Conservation (phyloP, 2,888 invertebrate species). For the Magallana nippona region DNA sequence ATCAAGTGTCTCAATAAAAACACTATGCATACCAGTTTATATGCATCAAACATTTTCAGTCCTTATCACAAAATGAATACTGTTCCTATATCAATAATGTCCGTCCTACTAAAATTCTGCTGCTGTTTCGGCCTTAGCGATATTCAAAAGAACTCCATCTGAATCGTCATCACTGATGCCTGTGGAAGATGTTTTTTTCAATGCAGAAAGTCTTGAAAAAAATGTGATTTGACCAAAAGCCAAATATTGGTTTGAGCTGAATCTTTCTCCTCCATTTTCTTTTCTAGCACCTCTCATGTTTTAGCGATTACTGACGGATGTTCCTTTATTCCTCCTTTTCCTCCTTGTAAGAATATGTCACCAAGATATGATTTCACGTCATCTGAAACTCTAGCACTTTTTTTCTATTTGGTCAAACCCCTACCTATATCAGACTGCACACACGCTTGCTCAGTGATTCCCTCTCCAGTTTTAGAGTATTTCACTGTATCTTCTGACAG, state of each 20-base stretch:
- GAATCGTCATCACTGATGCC: conserved; percentile 33
- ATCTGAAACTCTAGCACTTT: neutral
- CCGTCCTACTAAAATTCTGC: neutral
- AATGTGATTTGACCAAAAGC: no score
- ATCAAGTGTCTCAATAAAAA: no score
- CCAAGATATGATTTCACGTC: neutral
- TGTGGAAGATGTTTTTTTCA: neutral
- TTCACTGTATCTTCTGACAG: neutral
- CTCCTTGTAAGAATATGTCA: conserved; percentile 18
- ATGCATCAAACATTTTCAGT: no score
- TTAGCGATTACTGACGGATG: no score
- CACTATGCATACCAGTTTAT: no score
- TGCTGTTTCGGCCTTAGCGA: conserved; percentile 15
- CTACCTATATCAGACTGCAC: neutral
- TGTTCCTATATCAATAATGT: no score
- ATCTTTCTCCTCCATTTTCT: no score
- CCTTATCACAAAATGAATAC: no score
- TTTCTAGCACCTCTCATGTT: no score
- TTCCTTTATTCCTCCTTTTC: no score
- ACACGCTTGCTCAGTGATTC: neutral
- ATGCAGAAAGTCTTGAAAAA: no score
- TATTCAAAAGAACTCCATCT: conserved; percentile 14
- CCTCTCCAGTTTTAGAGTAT: neutral
- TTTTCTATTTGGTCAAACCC: conserved; percentile 26
- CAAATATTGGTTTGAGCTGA: no score